A percentile compares a stretch with the other conserved stretches of the same genome.
Evolutionary conservation across 2,113 vertebrate genomes (phyloP).

Genomic region (Alexandromys fortis): DNA sequence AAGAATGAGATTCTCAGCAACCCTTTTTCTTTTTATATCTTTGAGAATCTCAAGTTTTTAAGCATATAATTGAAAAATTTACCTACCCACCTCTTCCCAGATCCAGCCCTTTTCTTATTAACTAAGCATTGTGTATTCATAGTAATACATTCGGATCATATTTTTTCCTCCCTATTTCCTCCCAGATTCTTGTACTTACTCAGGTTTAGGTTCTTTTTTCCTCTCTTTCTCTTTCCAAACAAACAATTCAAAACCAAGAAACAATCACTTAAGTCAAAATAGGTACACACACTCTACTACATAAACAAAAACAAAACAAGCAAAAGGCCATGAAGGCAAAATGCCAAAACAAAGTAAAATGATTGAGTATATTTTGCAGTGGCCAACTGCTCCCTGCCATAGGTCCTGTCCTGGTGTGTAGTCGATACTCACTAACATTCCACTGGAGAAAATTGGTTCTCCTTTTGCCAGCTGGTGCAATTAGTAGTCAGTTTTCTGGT

Average conservation of each 20-base stretch:
- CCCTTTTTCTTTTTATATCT: background rate
- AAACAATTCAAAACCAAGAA: background rate
- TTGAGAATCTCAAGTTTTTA: background rate
- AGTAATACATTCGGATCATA: background rate
- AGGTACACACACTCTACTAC: background rate
- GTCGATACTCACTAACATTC: background rate
- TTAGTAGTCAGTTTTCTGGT: background rate
- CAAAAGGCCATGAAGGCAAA: background rate
- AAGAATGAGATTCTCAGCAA: background rate
- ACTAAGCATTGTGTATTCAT: background rate
- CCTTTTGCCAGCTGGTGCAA: background rate
- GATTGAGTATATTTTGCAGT: background rate
- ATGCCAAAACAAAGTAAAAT: background rate
- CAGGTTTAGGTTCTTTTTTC: background rate
- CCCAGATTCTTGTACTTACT: background rate
- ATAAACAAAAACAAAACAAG: background rate
- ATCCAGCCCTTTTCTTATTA: background rate
- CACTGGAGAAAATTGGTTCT: background rate
- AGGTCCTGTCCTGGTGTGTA: background rate
- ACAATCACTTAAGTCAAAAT: background rate
- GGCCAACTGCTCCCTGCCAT: background rate
- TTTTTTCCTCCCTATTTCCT: background rate
- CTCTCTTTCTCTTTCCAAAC: background rate
- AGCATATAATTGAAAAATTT: background rate
- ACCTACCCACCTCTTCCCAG: background rate